These are phyloP conservation scores for Heterochromis multidens DNA, from an alignment of 2,113 vertebrate genomes.

Conservation along the genomic window DNA sequence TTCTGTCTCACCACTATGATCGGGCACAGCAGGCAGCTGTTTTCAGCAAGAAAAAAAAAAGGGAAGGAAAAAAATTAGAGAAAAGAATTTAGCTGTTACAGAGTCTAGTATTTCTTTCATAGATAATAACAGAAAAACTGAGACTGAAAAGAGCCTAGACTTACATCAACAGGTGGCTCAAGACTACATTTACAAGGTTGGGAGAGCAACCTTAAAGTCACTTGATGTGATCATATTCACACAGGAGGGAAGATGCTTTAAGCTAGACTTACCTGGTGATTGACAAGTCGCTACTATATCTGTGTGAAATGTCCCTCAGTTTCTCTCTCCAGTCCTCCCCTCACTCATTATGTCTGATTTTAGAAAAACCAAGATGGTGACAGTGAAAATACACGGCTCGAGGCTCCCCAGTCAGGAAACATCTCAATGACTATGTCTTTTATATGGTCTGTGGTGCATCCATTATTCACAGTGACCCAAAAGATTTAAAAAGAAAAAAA, in stretches of 20 bases:
- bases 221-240: neutral
- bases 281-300: neutral
- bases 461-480: too few species aligned
- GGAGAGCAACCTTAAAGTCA: neutral
- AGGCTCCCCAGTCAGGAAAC: neutral
- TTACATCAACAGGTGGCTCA: neutral
- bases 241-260: neutral
- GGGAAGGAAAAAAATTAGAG: neutral
- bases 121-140: neutral
- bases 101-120: neutral
- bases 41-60: neutral
- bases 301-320: neutral
- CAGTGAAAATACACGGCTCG: neutral
- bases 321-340: too few species aligned
- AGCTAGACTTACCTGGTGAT: neutral
- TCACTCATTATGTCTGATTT: neutral
- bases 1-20: neutral
- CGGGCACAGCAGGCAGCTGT: neutral
- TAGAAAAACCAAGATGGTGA: rapidly evolving
- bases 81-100: neutral
- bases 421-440: neutral
- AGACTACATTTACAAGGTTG: rapidly evolving
- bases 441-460: neutral
- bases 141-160: neutral
- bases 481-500: too few species aligned